Percentiles rank a stretch among this genome's conserved stretches.
Conservation (phyloP, 1,140 invertebrate species). For the Philotrypesis tridentata region DNA sequence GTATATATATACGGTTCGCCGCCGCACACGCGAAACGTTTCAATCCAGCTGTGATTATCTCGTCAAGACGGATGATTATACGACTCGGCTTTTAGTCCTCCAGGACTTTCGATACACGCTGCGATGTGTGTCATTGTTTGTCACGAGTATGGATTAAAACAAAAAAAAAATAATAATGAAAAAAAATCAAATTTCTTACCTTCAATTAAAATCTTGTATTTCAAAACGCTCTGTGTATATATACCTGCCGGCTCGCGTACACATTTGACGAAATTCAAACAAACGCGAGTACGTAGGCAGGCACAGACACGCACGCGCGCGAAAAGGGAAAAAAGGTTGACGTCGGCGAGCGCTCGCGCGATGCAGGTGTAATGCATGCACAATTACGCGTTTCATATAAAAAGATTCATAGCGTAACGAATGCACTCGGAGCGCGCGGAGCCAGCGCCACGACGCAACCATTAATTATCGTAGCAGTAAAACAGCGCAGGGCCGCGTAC, state of each 20-base stretch:
- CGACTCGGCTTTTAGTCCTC: not conserved
- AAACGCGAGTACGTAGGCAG: too few relatives aligned
- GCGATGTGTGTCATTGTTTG: too few relatives aligned
- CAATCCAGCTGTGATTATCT: conserved; percentile 33
- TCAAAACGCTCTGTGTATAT: too few relatives aligned
- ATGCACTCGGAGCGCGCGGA: conserved; percentile 18
- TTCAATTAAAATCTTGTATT: too few relatives aligned
- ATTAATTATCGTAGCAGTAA: conserved; percentile 52
- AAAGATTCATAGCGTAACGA: conserved; percentile 46
- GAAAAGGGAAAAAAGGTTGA: not conserved
- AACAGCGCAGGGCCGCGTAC: conserved; percentile 24
- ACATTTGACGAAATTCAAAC: not conserved
- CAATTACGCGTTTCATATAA: conserved; percentile 44
- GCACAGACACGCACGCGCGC: not conserved
- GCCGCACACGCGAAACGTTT: conserved; percentile 48
- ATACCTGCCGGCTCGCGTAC: too few relatives aligned
- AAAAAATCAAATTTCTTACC: too few relatives aligned
- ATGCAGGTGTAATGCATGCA: conserved; percentile 34
- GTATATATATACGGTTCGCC: not conserved
- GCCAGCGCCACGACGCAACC: conserved; percentile 38
- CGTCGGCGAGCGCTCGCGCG: not conserved
- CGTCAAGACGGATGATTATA: conserved; percentile 2
- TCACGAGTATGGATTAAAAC: too few relatives aligned
- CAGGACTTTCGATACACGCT: too few relatives aligned
- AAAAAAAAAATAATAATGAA: too few relatives aligned